These are phyloP conservation scores for Macrophya alboannulata DNA, from an alignment of 2,888 invertebrate genomes.

Conservation along the genomic window DNA sequence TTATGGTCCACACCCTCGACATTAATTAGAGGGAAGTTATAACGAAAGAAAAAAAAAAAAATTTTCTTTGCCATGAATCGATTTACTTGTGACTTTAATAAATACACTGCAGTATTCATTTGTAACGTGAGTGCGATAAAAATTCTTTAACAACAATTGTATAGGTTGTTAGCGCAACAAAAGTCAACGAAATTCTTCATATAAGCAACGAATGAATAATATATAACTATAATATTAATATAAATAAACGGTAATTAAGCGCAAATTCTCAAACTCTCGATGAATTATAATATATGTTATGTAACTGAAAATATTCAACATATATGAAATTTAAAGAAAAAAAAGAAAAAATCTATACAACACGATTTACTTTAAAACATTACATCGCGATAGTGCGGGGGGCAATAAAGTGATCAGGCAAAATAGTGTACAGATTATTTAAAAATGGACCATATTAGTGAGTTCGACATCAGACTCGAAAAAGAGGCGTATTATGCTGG, in stretches of 20 bases:
- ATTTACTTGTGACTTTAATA: constrained; percentile 15
- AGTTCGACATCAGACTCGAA: constrained; percentile 89
- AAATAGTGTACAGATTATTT: neutral
- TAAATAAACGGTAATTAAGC: neutral
- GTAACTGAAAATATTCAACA: neutral
- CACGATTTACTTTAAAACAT: neutral
- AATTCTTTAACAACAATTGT: constrained; percentile 30
- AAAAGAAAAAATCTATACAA: neutral
- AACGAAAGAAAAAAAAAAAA: neutral
- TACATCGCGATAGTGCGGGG: neutral
- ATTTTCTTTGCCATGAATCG: constrained; percentile 10
- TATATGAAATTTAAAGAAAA: neutral
- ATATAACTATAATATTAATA: neutral
- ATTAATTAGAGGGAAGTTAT: neutral
- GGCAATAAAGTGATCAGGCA: neutral
- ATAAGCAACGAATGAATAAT: neutral
- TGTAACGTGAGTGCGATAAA: constrained; percentile 28
- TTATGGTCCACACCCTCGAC: constrained; percentile 46
- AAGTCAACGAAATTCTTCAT: constrained; percentile 12
- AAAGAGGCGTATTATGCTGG: constrained; percentile 90
- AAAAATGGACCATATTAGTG: constrained; percentile 88
- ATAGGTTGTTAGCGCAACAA: neutral
- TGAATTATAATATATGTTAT: neutral
- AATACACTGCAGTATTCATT: neutral
- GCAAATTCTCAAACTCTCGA: neutral